phyloP scores from a whole-genome alignment of 1,140 invertebrate genomes.

The Dolichoris vasculosae region DNA sequence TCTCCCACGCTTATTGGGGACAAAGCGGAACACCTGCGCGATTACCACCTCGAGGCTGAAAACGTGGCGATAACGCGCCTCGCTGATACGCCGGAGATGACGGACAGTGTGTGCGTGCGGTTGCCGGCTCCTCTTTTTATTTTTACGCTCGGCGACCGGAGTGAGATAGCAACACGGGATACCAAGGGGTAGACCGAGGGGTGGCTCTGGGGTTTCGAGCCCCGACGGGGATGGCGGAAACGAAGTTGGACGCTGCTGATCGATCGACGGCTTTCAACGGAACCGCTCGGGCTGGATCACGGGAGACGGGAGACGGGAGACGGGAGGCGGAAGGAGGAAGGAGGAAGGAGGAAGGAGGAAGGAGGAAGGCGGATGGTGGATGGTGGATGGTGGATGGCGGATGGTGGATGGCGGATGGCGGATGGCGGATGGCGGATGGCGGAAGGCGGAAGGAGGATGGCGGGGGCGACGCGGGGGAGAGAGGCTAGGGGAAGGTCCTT shows the following conservation, averaged over 20 bases:
- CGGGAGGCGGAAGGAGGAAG: no score
- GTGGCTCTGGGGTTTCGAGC: neutral
- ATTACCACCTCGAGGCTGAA: conserved; percentile 61
- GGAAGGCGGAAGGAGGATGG: no score
- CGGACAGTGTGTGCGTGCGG: conserved; percentile 8
- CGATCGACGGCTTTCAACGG: neutral
- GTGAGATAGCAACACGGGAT: neutral
- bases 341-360: no score
- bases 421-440: no score
- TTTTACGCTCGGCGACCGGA: neutral
- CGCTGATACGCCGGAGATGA: no score
- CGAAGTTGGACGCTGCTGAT: conserved; percentile 10
- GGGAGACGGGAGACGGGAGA: no score
- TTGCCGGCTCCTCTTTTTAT: neutral
- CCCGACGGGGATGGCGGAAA: neutral
- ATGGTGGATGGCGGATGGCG: no score
- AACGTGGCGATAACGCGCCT: conserved; percentile 49
- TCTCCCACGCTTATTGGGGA: conserved; percentile 71
- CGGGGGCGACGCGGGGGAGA: no score
- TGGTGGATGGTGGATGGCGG: no score
- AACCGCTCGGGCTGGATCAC: neutral
- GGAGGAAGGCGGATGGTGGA: no score
- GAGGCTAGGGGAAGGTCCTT: neutral
- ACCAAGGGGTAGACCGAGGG: neutral
- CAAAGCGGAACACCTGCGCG: conserved; percentile 63